Evolutionary conservation across 2,113 vertebrate genomes (phyloP), one percentile per base, ranked within the genome.

Genomic region (Apteryx owenii): DNA sequence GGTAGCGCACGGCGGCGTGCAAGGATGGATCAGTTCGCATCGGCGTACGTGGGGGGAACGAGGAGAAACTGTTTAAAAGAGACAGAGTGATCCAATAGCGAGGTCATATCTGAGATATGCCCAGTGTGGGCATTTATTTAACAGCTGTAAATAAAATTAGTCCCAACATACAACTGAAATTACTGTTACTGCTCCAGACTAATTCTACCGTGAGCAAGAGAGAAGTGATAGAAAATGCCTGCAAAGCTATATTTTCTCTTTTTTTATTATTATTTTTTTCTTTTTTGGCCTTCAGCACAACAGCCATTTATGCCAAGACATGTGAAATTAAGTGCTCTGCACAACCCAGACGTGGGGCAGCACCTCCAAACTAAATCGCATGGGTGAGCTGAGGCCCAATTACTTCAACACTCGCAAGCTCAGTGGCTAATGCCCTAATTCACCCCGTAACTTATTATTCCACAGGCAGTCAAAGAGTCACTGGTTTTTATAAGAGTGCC

Each of bases 231-330:
- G 42, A 65, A 60, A 58, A 16, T 65, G 50, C 58, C 62, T 61
- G 26, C n/a, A 50, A 62, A 28, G 33, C 16, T 8, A 5, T 2
- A 7, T 22, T 92, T 72, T 44, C 29, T 38, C n/a, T 26, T 21
- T 62, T 15, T 17, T 44, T 38, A 38, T 38, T 38, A 38, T 38
- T 38, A 38, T n/a, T n/a, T 26, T 21, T 15, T 17, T 44, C 54
- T 69, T 79, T 46, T 61, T 36, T 70, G 69, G 71, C 64, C 73
- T 88, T 42, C 50, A 70, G 21, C 29, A 61, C 22, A 3, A 60
- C 0, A 10, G 38, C 14, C 4, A 1, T 20, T 31, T 11, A 36
- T 11, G 29, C 29, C 2, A 4, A 1, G 3, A 53, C 2, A 11
- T 21, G 36, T 21, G 44, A 72, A 62, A 54, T 22, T 65, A 28